Base-by-base conservation (phyloP, 2,797 vertebrate species). In the Tarsius wallacei region DNA sequence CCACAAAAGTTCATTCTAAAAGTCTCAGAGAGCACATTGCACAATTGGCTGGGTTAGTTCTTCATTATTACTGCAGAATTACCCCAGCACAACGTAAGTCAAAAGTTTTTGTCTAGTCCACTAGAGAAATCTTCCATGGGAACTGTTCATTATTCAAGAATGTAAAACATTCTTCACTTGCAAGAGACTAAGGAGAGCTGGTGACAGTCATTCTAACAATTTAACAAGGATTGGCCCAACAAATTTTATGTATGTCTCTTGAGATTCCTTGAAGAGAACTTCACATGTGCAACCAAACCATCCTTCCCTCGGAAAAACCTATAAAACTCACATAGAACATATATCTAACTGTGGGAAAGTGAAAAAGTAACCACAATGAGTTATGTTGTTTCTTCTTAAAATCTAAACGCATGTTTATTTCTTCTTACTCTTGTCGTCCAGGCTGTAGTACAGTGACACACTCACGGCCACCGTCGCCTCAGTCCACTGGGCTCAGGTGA, bases 81-180 rank as follows among this genome's bases (percentile, higher is more conserved):
- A 66, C 63, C 36, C 63, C 9, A 8, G n/a, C 53, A 78, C 19
- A 93, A 89, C 95, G 83, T 31, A 63, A 74, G 86, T 94, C 31
- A 51, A 24, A 93, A 51, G 57, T 90, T 87, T 96, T n/a, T 91
- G 87, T 87, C 93, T 91, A 16, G 55, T 33, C 70, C 47, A 86
- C 47, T 68, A 90, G 49, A 66, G 64, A 88, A 89, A 77, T 7
- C 3, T 7, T n/a, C 85, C 59, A 36, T 21, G 80, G 87, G 59
- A 92, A 31, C 13, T 6, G 1, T 28, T 70, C 24, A 24, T 51
- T 68, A 78, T 92, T 96, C 63, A 74, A 36, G 49, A 64, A 49
- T 90, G 95, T 73, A 95, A 70, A 92, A 73, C 53, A 68, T 57
- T 63, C 47, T 59, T 70, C 66, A 51, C 51, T 28, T 42, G 28